Conservation (phyloP, 2,888 invertebrate genomes). For the Epinotia ramella region DNA sequence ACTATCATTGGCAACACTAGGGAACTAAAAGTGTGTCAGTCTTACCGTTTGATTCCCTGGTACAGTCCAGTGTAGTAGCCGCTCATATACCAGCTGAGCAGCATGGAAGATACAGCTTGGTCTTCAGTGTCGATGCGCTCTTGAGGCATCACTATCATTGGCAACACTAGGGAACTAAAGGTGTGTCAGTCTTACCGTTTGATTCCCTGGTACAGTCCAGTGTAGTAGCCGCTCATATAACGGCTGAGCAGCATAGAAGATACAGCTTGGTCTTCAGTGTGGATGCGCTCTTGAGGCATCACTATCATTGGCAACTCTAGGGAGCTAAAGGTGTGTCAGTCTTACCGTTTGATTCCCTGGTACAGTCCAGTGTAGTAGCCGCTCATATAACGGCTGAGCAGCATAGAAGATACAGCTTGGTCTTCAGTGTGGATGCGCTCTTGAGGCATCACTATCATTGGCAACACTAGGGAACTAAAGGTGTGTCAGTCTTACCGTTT, state of each 20-base stretch:
- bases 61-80: conserved; percentile 96
- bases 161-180: too few species aligned
- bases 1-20: too few species aligned
- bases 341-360: conserved; percentile 83
- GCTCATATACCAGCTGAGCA: conserved; percentile 97
- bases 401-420: conserved; percentile 92
- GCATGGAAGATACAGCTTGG: conserved; percentile 92
- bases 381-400: conserved; percentile 97
- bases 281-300: conserved; percentile 52
- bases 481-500: conserved; percentile 58
- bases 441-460: conserved; percentile 61
- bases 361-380: conserved; percentile 96
- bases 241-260: conserved; percentile 96
- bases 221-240: conserved; percentile 98
- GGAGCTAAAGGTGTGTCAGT: conserved; percentile 4
- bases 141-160: too few species aligned
- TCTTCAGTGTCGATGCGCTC: conserved; percentile 69
- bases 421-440: conserved; percentile 79
- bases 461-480: conserved; percentile 57
- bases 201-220: too few species aligned
- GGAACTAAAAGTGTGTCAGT: neutral
- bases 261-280: conserved; percentile 87
- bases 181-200: too few species aligned
- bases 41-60: conserved; percentile 83
- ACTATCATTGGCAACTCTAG: conserved; percentile 69